Evolutionary conservation across 1,140 invertebrate species (phyloP).

Genomic region (Bursaphelenchus mucronatus): DNA sequence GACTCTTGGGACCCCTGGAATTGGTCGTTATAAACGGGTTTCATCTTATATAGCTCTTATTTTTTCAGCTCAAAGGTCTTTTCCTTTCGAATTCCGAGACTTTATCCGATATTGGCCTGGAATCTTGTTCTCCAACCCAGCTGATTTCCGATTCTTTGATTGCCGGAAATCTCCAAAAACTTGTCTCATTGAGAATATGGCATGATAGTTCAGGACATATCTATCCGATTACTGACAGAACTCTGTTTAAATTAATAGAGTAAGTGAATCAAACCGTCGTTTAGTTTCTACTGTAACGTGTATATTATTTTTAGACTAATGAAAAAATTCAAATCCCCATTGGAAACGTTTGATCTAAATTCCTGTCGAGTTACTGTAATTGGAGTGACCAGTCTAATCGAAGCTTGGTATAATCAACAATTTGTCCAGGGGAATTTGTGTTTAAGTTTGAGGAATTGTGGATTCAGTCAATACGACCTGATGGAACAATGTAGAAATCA

Average conservation of each 20-base stretch:
- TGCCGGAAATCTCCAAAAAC: slow-evolving; percentile 16
- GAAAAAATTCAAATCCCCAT: neutral
- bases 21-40: slow-evolving; percentile 23
- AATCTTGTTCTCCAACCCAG: slow-evolving; percentile 23
- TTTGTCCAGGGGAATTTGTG: slow-evolving; percentile 1
- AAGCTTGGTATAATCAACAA: slow-evolving; percentile 23
- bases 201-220: slow-evolving; percentile 18
- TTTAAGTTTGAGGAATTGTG: slow-evolving; percentile 18
- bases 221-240: slow-evolving; percentile 31
- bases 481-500: slow-evolving; percentile 13
- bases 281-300: neutral
- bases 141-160: slow-evolving; percentile 34
- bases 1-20: neutral
- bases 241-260: slow-evolving; percentile 19
- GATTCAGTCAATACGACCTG: slow-evolving; percentile 9
- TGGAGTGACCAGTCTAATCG: slow-evolving; percentile 30
- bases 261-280: slow-evolving; percentile 20
- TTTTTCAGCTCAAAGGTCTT: slow-evolving; percentile 24
- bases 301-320: slow-evolving; percentile 27
- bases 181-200: slow-evolving; percentile 28
- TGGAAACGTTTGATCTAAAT: slow-evolving; percentile 26
- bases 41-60: no score
- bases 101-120: slow-evolving; percentile 29
- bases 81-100: slow-evolving; percentile 19
- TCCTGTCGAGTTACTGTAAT: slow-evolving; percentile 12